Evolutionary conservation across 2,113 vertebrate genomes (phyloP), one percentile per base, ranked within the genome.

Genomic region (Poeciliopsis occidentalis): DNA sequence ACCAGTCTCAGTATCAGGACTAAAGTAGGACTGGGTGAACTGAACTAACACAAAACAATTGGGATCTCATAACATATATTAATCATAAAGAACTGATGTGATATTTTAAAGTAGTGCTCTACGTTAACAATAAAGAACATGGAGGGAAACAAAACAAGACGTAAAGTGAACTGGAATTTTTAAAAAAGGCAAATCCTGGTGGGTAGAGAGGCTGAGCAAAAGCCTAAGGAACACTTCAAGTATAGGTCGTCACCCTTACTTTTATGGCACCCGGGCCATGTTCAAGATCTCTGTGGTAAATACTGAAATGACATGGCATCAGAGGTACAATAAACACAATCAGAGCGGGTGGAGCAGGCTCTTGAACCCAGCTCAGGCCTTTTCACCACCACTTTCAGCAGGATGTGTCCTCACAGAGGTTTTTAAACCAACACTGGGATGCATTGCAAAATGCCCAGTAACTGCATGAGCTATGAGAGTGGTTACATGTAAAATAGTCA

Each of bases 321-420:
- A 67, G 64, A 86, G 31, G 75, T 62, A 30, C 1, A 5, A 41
- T n/a, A 62, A 69, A 72, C 54, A 74, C 69, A 69, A 63, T 75
- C 31, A 57, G 22, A 57, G 66, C 80, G 64, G 68, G 71, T 77
- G 67, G 69, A 80, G 70, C 47, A 80, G 80, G 84, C 79, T 84
- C 67, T 29, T 73, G 79, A 85, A 85, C 66, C 75, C 84, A 73
- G 78, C 80, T 88, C 76, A 64, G 72, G 76, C 87, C 83, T 87
- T 70, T 64, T 32, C 13, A 30, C 85, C 75, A 81, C 80, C 80
- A 72, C 68, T 83, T 47, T 74, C 7, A 68, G 75, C 32, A 27
- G 26, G 71, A 76, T n/a, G 65, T 57, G 71, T 67, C 87, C 79
- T 90, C 79, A 84, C 63, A 85, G 84, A 90, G 85, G 85, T 81